Percentiles rank a stretch among this genome's conserved stretches.
These are phyloP conservation scores for Catharus fuscescens DNA, from an alignment of 2,113 vertebrate species.

Conservation along the genomic window DNA sequence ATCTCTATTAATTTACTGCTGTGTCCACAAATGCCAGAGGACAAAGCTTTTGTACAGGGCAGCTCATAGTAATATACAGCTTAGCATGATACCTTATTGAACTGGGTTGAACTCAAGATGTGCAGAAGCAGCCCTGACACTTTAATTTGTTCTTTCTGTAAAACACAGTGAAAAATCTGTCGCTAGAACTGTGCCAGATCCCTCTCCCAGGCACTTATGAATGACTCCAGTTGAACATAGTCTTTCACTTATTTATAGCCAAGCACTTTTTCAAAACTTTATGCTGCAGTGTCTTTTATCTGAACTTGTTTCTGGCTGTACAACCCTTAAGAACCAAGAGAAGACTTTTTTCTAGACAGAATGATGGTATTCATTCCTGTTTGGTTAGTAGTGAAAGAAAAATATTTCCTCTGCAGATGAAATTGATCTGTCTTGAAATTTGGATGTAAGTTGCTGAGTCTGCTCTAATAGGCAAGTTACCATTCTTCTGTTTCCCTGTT, in stretches of 20 bases:
- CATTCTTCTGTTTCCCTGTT: neutral
- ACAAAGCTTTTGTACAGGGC: neutral
- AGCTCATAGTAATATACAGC: neutral
- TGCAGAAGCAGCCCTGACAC: neutral
- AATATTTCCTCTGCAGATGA: slow-evolving; percentile 3
- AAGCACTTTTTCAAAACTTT: neutral
- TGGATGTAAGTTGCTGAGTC: neutral
- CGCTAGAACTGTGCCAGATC: neutral
- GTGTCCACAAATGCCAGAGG: neutral
- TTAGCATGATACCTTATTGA: neutral
- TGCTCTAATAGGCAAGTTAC: neutral
- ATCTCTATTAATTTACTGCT: neutral
- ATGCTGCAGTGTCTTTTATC: neutral
- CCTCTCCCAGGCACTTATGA: neutral
- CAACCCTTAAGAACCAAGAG: neutral
- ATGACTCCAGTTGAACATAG: neutral
- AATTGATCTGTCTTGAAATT: slow-evolving; percentile 7
- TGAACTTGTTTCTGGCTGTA: neutral
- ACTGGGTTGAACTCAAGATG: neutral
- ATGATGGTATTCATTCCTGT: neutral
- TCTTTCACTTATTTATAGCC: neutral
- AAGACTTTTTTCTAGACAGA: neutral
- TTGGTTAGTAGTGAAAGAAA: neutral
- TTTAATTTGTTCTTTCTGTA: neutral
- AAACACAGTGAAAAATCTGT: neutral